phyloP scores from a whole-genome alignment of 2,797 vertebrate genomes.

The Xiphophorus birchmanni region DNA sequence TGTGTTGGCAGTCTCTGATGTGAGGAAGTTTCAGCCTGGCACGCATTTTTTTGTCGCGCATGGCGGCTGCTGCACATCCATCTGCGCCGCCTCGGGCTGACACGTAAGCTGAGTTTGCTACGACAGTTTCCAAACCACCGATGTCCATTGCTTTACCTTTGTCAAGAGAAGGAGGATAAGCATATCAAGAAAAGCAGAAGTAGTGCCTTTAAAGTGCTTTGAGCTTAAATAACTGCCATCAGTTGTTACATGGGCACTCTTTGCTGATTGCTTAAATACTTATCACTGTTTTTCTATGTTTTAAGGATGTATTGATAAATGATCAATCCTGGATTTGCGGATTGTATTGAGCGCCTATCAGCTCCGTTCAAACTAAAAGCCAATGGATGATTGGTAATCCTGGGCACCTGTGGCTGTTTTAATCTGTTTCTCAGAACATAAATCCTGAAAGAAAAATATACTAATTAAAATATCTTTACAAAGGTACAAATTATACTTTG shows the following conservation, averaged over 20 bases:
- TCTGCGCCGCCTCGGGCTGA: constrained; percentile 79
- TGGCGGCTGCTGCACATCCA: constrained; percentile 56
- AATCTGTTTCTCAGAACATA: neutral
- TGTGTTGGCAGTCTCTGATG: constrained; percentile 78
- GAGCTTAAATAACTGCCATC: neutral
- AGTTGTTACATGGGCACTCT: too few relatives aligned
- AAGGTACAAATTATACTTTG: neutral
- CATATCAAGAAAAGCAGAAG: neutral
- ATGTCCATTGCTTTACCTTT: constrained; percentile 76
- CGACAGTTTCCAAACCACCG: constrained; percentile 81
- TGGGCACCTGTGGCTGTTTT: neutral
- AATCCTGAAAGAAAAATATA: neutral
- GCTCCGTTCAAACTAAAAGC: neutral
- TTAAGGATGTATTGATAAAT: neutral
- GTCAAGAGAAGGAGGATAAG: constrained; percentile 34
- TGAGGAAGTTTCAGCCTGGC: constrained; percentile 79
- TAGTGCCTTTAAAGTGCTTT: neutral
- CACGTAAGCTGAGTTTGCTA: constrained; percentile 85
- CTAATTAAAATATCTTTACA: neutral
- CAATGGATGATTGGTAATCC: neutral
- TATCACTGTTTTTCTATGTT: neutral
- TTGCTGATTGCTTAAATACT: neutral
- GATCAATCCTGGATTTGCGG: neutral
- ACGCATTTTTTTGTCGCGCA: constrained; percentile 69
- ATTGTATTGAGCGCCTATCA: neutral